A percentile compares a stretch with the other conserved stretches of the same genome.
These are phyloP conservation scores for Peucedramus taeniatus DNA, from an alignment of 2,113 vertebrate genomes.

Conservation along the genomic window DNA sequence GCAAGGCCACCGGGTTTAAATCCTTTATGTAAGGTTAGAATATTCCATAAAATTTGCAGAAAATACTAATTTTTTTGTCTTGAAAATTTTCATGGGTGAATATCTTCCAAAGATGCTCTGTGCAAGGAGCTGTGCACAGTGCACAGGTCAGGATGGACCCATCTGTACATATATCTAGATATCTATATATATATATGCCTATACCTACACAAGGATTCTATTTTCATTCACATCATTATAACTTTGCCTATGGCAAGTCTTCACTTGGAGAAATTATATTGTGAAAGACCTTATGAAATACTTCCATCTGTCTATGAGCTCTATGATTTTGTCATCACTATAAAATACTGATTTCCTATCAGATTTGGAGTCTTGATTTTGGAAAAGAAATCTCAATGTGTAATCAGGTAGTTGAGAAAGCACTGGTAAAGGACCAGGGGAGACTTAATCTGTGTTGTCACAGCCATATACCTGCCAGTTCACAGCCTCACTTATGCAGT, in stretches of 20 bases:
- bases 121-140: not conserved
- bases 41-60: not conserved
- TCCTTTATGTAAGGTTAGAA: not conserved
- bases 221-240: not conserved
- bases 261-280: not conserved
- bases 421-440: not conserved
- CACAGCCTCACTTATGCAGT: not conserved
- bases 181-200: not conserved
- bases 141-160: not conserved
- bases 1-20: not conserved
- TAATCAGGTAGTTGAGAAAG: not conserved
- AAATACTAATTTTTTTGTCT: not conserved
- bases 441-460: not conserved
- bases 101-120: not conserved
- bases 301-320: not conserved
- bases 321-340: not conserved
- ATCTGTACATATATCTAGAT: fast-evolving
- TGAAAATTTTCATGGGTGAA: not conserved
- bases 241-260: not conserved
- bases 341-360: not conserved
- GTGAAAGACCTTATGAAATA: not conserved
- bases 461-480: not conserved
- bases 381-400: not conserved
- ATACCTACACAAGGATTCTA: fast-evolving
- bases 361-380: not conserved